Percentiles rank a stretch among this genome's conserved stretches.
Conservation (phyloP, 2,888 invertebrate genomes). For the Patella caerulea region DNA sequence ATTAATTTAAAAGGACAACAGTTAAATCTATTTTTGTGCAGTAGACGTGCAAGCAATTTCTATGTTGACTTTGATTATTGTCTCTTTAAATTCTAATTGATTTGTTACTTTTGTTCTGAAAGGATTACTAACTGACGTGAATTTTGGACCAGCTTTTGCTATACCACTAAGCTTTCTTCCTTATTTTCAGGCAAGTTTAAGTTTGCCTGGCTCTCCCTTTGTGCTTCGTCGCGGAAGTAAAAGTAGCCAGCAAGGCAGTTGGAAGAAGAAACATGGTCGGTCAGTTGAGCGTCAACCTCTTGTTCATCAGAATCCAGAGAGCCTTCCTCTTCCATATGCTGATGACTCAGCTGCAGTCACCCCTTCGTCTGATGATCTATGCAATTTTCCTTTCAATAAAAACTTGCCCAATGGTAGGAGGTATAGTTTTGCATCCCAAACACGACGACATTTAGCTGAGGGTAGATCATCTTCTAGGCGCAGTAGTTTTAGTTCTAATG, state of each 20-base stretch:
- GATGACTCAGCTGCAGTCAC: conserved; percentile 98
- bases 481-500: conserved; percentile 58
- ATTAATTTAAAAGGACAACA: too few species aligned
- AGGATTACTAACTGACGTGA: conserved; percentile 9
- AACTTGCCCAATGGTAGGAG: conserved; percentile 82
- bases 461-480: conserved; percentile 42
- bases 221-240: conserved; percentile 82
- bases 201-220: conserved; percentile 97
- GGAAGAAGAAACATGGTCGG: conserved; percentile 46
- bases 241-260: conserved; percentile 81
- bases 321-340: conserved; percentile 85
- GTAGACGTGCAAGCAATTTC: too few species aligned
- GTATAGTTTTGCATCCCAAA: conserved; percentile 94
- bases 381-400: conserved; percentile 60
- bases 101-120: conserved; percentile 12
- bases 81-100: too few species aligned
- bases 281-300: conserved; percentile 90
- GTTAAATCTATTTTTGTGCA: too few species aligned
- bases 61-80: too few species aligned
- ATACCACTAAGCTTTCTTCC: too few species aligned
- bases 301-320: conserved; percentile 90
- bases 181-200: conserved; percentile 87
- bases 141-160: conserved; percentile 19
- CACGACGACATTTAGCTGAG: conserved; percentile 76
- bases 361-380: conserved; percentile 93